Conservation (phyloP, 2,888 invertebrate genomes). For the Ypsolopha sequella region DNA sequence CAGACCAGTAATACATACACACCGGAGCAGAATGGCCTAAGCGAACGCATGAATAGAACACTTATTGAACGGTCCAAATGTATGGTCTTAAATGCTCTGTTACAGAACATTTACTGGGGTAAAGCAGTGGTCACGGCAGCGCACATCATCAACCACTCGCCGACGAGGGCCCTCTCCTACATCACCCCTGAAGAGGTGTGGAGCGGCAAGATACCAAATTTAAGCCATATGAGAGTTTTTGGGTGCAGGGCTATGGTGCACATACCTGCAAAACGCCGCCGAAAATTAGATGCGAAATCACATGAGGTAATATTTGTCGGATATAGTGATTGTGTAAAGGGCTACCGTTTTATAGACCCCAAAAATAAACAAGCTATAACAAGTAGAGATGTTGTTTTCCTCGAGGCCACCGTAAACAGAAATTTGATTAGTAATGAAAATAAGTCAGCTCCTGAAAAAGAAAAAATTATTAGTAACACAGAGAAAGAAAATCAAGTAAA, state of each 20-base stretch:
- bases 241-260: conserved; percentile 27
- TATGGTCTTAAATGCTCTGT: not conserved
- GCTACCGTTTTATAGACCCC: not conserved
- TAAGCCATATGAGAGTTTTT: conserved; percentile 28
- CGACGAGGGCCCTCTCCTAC: not conserved
- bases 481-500: not conserved
- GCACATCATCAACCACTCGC: not conserved
- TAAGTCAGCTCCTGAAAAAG: not conserved
- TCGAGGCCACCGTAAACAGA: conserved; percentile 5
- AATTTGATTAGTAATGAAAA: not conserved
- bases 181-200: conserved; percentile 28
- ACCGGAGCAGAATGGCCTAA: conserved; percentile 1
- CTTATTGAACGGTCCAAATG: not conserved
- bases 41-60: conserved; percentile 1
- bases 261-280: conserved; percentile 24
- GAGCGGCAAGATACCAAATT: conserved; percentile 23
- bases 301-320: no score
- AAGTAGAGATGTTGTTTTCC: conserved; percentile 12
- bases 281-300: no score
- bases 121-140: conserved; percentile 16
- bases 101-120: conserved; percentile 14
- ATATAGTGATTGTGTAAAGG: conserved; percentile 20
- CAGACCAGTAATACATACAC: not conserved
- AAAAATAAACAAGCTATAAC: conserved; percentile 5
- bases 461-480: conserved; percentile 3